phyloP scores from a whole-genome alignment of 2,797 vertebrate species.

The Schizopygopsis pylzovi region DNA sequence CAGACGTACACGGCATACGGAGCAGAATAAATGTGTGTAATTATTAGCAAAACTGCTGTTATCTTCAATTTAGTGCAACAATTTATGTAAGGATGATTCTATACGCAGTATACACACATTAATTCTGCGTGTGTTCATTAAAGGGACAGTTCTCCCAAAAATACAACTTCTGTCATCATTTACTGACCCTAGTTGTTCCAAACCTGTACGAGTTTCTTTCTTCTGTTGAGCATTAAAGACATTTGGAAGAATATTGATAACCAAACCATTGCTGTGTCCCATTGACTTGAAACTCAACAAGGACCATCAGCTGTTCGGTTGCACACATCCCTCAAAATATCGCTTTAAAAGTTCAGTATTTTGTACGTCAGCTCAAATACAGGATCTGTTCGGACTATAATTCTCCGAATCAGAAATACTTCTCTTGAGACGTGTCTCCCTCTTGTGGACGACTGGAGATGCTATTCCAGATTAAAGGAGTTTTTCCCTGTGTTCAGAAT shows the following conservation, averaged over 20 bases:
- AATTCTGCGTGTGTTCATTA: not conserved
- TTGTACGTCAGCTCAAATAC: not conserved
- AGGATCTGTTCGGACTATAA: too few species aligned
- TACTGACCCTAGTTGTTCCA: too few species aligned
- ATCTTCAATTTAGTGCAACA: not conserved
- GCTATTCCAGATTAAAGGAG: not conserved
- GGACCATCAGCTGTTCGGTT: too few species aligned
- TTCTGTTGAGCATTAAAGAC: not conserved
- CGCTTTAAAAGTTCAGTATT: not conserved
- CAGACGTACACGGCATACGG: not conserved
- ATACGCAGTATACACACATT: not conserved
- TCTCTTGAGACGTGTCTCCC: not conserved
- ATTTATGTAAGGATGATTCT: not conserved
- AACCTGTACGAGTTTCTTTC: too few species aligned
- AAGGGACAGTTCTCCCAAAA: not conserved
- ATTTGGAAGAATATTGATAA: not conserved
- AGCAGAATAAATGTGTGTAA: not conserved
- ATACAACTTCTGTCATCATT: not conserved
- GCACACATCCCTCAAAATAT: too few species aligned
- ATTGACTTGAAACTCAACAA: too few species aligned
- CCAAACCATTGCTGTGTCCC: too few species aligned
- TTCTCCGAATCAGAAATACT: not conserved
- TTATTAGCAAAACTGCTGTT: not conserved
- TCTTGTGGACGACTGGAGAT: constrained; percentile 12
- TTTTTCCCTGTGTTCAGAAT: constrained; percentile 79